These are phyloP conservation scores for Diplodus puntazzo DNA, from an alignment of 2,797 vertebrate species.

Conservation along the genomic window DNA sequence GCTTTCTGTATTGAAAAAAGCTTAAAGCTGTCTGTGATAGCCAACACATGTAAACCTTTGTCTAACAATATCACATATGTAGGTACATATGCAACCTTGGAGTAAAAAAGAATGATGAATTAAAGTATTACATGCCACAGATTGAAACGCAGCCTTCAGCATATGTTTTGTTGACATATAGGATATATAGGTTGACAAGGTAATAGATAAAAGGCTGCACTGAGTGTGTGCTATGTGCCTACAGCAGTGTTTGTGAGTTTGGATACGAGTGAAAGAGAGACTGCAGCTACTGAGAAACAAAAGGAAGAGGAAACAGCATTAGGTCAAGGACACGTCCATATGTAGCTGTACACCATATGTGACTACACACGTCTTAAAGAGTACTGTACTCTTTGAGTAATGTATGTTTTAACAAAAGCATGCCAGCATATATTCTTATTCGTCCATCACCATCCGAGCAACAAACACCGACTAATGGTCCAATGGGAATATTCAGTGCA, in stretches of 20 bases:
- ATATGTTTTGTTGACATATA: background rate
- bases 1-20: too few species aligned
- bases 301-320: background rate
- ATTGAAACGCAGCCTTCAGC: background rate
- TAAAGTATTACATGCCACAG: background rate
- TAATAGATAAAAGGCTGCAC: background rate
- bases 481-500: slow-evolving; percentile 12
- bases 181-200: background rate
- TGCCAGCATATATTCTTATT: slow-evolving; percentile 12
- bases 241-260: background rate
- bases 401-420: background rate
- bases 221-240: background rate
- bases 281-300: background rate
- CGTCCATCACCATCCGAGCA: slow-evolving; percentile 2
- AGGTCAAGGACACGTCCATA: background rate
- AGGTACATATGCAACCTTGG: too few species aligned
- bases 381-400: background rate
- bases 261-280: background rate
- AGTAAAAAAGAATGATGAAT: background rate
- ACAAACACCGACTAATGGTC: slow-evolving; percentile 26
- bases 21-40: too few species aligned
- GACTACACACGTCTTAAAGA: background rate
- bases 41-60: too few species aligned
- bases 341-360: background rate
- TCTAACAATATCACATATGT: too few species aligned